phyloP scores from a whole-genome alignment of 1,140 invertebrate species.

The Nylanderia fulva region DNA sequence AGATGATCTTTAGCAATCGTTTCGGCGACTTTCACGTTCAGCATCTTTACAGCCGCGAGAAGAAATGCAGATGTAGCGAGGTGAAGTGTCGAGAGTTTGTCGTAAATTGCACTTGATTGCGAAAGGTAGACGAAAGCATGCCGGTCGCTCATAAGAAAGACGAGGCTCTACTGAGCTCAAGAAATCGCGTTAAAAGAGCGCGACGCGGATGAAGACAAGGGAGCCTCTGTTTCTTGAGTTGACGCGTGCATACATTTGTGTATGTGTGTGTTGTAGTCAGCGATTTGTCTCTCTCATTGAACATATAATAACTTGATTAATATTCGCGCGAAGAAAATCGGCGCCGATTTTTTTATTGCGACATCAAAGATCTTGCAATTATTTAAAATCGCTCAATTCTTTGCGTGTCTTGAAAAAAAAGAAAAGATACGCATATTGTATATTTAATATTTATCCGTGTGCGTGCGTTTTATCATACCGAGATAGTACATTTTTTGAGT shows the following conservation, averaged over 20 bases:
- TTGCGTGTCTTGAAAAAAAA: no score
- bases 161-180: conserved; percentile 42
- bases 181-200: conserved; percentile 40
- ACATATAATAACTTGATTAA: no score
- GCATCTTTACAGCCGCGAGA: not conserved
- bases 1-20: not conserved
- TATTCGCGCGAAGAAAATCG: no score
- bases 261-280: conserved; percentile 20
- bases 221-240: conserved; percentile 70
- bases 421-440: no score
- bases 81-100: not conserved
- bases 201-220: conserved; percentile 45
- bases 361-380: no score
- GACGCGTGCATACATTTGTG: conserved; percentile 45
- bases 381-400: no score
- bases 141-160: conserved; percentile 9
- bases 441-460: no score
- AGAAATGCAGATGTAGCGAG: not conserved
- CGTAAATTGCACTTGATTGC: not conserved
- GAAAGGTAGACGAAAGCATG: not conserved
- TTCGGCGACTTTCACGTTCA: not conserved
- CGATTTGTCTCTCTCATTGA: not conserved
- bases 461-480: no score
- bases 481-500: no score
- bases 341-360: no score